These are phyloP conservation scores for Pimephales promelas DNA, from an alignment of 2,113 vertebrate genomes.

Conservation along the genomic window DNA sequence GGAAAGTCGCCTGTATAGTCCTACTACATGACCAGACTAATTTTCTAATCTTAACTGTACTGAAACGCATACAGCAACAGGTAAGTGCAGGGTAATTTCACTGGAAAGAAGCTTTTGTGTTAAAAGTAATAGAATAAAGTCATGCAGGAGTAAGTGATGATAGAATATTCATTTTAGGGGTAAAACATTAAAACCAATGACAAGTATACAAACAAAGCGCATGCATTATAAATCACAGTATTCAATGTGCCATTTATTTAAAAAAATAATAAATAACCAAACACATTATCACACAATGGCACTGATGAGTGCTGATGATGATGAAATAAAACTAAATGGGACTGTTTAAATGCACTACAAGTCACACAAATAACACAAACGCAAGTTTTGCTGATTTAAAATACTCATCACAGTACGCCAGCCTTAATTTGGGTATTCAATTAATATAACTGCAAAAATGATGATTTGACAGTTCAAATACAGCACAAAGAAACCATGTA, in stretches of 20 bases:
- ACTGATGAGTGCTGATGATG: slow-evolving; percentile 7
- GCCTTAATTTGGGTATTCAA: slow-evolving; percentile 26
- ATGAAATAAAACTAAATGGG: slow-evolving; percentile 13
- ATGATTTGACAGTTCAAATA: slow-evolving; percentile 5
- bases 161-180: not conserved
- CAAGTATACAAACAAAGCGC: not conserved
- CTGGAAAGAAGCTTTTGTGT: too few species aligned
- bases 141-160: not conserved
- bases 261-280: slow-evolving; percentile 35
- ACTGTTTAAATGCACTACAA: slow-evolving; percentile 34
- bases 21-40: too few species aligned
- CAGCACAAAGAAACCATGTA: slow-evolving; percentile 9
- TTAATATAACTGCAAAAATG: slow-evolving; percentile 3
- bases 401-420: slow-evolving; percentile 42
- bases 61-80: too few species aligned
- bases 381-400: slow-evolving; percentile 28
- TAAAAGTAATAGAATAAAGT: not conserved
- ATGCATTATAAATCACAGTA: slow-evolving; percentile 25
- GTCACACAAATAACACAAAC: slow-evolving; percentile 39
- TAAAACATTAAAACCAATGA: not conserved
- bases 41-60: too few species aligned
- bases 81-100: too few species aligned
- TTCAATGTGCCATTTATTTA: slow-evolving; percentile 41
- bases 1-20: too few species aligned
- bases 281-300: slow-evolving; percentile 29